Evolutionary conservation across 1,140 invertebrate species (phyloP).

Genomic region (Myzus persicae): DNA sequence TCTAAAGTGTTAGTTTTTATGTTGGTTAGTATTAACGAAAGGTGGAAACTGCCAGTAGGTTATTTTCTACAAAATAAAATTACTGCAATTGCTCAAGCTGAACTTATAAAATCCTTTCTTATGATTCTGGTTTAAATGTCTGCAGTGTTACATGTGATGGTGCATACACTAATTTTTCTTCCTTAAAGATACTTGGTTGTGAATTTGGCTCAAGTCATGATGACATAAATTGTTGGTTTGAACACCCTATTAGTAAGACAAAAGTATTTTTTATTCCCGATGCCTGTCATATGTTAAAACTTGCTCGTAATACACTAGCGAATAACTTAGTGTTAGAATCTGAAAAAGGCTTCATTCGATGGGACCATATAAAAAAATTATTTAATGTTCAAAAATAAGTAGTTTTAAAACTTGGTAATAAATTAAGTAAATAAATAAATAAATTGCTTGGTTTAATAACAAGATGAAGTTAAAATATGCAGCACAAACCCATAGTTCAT

Average conservation of each 20-base stretch:
- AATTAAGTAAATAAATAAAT: no score
- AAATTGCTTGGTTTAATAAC: background rate
- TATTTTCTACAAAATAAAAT: no score
- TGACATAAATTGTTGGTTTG: background rate
- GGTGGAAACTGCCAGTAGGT: no score
- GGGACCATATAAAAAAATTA: background rate
- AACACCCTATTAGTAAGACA: background rate
- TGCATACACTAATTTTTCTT: conserved; percentile 4
- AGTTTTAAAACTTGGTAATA: background rate
- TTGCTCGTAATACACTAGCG: background rate
- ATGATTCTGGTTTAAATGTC: background rate
- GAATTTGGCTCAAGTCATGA: background rate
- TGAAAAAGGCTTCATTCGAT: background rate
- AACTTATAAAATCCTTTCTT: no score
- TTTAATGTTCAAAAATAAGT: background rate
- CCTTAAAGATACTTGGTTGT: conserved; percentile 12
- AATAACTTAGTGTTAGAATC: background rate
- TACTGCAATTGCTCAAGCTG: no score
- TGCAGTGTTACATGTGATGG: conserved; percentile 3
- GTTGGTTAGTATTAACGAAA: no score
- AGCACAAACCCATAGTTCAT: background rate
- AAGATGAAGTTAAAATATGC: background rate
- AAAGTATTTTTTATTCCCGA: background rate
- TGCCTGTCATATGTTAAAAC: background rate
- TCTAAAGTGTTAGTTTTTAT: no score